A percentile compares a stretch with the other conserved stretches of the same genome.
Conservation (phyloP, 2,888 invertebrate genomes). For the Cerastis rubricosa region DNA sequence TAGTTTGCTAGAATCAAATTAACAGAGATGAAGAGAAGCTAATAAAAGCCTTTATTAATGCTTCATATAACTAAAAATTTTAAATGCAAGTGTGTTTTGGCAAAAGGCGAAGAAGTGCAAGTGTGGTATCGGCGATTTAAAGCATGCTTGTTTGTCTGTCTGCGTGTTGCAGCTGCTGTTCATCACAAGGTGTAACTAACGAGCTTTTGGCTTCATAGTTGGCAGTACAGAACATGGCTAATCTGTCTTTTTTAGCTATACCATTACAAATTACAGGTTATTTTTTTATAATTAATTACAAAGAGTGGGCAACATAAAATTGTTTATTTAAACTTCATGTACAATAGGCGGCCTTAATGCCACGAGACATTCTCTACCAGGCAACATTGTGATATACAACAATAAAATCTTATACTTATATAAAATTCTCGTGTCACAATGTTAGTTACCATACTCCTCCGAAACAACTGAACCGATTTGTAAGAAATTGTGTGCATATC, state of each 20-base stretch:
- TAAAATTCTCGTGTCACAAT: too few relatives aligned
- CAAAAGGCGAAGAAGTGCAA: neutral
- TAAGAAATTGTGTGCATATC: too few relatives aligned
- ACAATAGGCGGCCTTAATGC: too few relatives aligned
- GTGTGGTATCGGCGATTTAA: neutral
- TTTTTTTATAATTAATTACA: neutral
- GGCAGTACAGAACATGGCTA: slow-evolving; percentile 19
- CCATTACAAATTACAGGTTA: neutral
- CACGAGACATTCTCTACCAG: too few relatives aligned
- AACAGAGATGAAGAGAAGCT: neutral
- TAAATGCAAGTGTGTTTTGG: slow-evolving; percentile 6
- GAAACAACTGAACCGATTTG: too few relatives aligned
- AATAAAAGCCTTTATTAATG: neutral
- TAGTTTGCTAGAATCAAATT: neutral
- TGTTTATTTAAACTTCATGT: too few relatives aligned
- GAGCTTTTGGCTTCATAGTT: slow-evolving; percentile 24
- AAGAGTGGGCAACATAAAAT: neutral
- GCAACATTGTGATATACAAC: neutral
- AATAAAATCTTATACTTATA: too few relatives aligned
- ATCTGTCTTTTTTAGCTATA: slow-evolving; percentile 15
- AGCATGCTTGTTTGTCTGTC: slow-evolving; percentile 13
- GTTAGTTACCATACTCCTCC: too few relatives aligned
- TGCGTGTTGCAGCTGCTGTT: slow-evolving; percentile 25
- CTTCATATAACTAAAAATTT: neutral
- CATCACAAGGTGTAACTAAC: slow-evolving; percentile 16